These are phyloP conservation scores for Dendropsophus ebraccatus DNA, from an alignment of 2,113 vertebrate species.

Conservation along the genomic window DNA sequence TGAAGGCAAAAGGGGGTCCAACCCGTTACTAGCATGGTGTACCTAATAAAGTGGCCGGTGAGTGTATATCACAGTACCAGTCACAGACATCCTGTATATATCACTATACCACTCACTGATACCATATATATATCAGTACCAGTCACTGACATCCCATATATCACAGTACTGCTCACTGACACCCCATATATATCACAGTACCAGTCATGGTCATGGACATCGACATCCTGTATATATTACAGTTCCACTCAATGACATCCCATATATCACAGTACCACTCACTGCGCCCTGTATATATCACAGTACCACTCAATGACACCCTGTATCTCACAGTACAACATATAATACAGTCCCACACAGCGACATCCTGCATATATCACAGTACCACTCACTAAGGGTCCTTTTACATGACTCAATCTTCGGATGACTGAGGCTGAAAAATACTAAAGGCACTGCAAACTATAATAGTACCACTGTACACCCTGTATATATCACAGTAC, in stretches of 20 bases:
- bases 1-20: too few species aligned
- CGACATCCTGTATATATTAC: background rate
- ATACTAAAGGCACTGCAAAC: too few species aligned
- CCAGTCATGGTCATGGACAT: too few species aligned
- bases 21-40: too few species aligned
- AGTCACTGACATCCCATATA: background rate
- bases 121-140: background rate
- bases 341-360: background rate
- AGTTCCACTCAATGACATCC: background rate
- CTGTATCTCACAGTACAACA: background rate
- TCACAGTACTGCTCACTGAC: background rate
- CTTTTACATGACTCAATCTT: too few species aligned
- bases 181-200: background rate
- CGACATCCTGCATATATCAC: background rate
- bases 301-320: background rate
- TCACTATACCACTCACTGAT: background rate
- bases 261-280: background rate
- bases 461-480: too few species aligned
- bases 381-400: background rate
- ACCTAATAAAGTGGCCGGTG: too few species aligned
- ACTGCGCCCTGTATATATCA: background rate
- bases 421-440: too few species aligned
- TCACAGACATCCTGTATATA: too few species aligned
- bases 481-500: background rate
- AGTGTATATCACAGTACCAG: too few species aligned